These are phyloP conservation scores for Pristionchus japonicus DNA, from an alignment of 2,888 invertebrate genomes.

Conservation along the genomic window DNA sequence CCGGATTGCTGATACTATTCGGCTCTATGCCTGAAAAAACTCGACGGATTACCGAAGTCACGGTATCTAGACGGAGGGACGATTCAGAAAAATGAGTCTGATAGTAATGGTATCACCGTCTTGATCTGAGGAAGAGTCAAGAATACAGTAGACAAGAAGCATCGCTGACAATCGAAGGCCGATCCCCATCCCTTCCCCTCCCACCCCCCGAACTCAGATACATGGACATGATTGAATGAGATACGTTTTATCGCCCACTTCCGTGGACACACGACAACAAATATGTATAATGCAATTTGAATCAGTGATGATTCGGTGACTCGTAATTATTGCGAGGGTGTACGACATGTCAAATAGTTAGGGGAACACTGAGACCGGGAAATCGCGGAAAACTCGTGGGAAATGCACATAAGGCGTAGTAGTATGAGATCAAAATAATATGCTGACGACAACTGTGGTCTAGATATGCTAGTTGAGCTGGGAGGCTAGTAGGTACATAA, in stretches of 20 bases:
- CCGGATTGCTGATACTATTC: too few relatives aligned
- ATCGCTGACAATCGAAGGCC: neutral
- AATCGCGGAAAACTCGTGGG: neutral
- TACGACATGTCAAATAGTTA: neutral
- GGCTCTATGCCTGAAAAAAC: too few relatives aligned
- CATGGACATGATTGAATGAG: neutral
- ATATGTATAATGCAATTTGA: neutral
- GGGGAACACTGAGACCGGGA: neutral
- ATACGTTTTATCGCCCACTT: neutral
- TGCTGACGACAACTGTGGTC: neutral
- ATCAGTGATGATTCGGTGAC: neutral
- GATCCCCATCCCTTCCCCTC: neutral
- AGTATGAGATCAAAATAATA: neutral
- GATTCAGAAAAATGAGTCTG: neutral
- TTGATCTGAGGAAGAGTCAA: neutral
- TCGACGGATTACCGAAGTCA: too few relatives aligned
- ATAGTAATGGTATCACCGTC: neutral
- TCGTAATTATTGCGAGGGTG: neutral
- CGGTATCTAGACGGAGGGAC: too few relatives aligned
- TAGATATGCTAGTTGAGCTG: neutral
- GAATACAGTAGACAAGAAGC: neutral
- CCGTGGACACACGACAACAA: neutral
- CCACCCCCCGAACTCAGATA: neutral
- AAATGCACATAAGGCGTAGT: neutral
- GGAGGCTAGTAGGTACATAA: neutral